Evolutionary conservation across 2,888 invertebrate species (phyloP).

Genomic region (Pterostichus madidus): DNA sequence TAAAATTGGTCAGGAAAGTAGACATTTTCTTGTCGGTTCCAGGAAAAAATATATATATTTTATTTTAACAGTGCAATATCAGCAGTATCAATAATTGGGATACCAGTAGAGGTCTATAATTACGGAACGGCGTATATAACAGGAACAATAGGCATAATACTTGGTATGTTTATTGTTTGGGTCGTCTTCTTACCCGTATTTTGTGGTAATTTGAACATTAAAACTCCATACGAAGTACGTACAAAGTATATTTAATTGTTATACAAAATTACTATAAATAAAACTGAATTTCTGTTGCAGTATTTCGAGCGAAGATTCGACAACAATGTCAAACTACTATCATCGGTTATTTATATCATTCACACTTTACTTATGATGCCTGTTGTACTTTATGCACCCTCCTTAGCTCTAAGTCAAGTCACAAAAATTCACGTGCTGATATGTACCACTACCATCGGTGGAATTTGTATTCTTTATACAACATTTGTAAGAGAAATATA

Average conservation of each 20-base stretch:
- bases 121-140: constrained; percentile 45
- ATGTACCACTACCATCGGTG: constrained; percentile 43
- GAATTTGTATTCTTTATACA: constrained; percentile 50
- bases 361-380: constrained; percentile 59
- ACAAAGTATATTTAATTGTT: not conserved
- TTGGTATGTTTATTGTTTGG: constrained; percentile 49
- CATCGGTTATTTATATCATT: constrained; percentile 53
- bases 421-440: constrained; percentile 33
- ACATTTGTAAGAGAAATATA: constrained; percentile 57
- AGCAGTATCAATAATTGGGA: constrained; percentile 54
- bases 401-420: constrained; percentile 46
- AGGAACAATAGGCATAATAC: constrained; percentile 9
- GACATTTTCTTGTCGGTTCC: no score
- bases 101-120: constrained; percentile 49
- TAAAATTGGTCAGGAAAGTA: no score
- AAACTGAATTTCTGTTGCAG: constrained; percentile 7
- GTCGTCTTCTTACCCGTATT: constrained; percentile 53
- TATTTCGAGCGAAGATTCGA: constrained; percentile 55
- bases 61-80: constrained; percentile 36
- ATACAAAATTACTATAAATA: not conserved
- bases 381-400: constrained; percentile 45
- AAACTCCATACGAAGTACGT: constrained; percentile 61
- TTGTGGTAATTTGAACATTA: constrained; percentile 59
- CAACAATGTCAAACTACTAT: constrained; percentile 27
- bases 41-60: no score